Percentiles rank a stretch among this genome's conserved stretches.
Evolutionary conservation across 2,888 invertebrate genomes (phyloP).

Genomic region (Erebia epiphron): DNA sequence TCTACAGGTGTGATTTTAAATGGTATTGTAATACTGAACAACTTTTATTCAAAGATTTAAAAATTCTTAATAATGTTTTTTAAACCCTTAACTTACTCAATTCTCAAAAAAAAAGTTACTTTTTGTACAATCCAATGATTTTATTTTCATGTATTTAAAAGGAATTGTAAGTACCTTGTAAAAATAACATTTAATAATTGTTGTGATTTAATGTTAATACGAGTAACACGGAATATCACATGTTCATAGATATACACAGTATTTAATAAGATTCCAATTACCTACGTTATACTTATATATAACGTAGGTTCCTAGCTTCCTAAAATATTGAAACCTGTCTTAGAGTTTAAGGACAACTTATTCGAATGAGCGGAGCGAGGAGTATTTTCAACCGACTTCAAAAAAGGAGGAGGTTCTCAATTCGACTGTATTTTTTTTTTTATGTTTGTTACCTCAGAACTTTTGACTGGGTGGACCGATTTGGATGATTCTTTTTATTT

Average conservation of each 20-base stretch:
- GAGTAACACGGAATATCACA: neutral
- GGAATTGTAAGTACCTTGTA: neutral
- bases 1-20: too few relatives aligned
- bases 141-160: neutral
- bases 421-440: too few relatives aligned
- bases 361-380: too few relatives aligned
- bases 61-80: too few relatives aligned
- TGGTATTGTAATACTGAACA: too few relatives aligned
- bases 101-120: neutral
- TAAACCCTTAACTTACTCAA: too few relatives aligned
- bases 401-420: too few relatives aligned
- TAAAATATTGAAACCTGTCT: neutral
- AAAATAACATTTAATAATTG: slow-evolving; percentile 13
- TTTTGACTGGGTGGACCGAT: too few relatives aligned
- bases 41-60: too few relatives aligned
- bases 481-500: too few relatives aligned
- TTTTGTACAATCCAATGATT: neutral
- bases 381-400: too few relatives aligned
- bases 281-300: neutral
- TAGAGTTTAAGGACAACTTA: neutral
- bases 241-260: neutral
- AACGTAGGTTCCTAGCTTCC: neutral
- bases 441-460: too few relatives aligned
- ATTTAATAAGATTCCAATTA: neutral
- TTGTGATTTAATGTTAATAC: slow-evolving; percentile 32